phyloP scores from a whole-genome alignment of 2,113 vertebrate genomes.

The Castor canadensis region DNA sequence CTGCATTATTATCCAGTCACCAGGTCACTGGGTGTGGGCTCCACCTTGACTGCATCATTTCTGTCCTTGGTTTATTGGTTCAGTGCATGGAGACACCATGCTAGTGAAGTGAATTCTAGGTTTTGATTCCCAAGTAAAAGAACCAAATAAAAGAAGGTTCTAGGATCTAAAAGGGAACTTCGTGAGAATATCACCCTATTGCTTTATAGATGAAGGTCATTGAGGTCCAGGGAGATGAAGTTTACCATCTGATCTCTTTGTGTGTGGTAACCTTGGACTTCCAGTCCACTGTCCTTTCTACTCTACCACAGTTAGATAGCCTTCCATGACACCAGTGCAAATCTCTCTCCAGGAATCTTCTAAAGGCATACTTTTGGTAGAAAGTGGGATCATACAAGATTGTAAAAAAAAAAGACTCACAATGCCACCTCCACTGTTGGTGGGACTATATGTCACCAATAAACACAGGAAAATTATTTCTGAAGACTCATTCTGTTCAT shows the following conservation, averaged over 20 bases:
- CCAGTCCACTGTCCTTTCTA: background rate
- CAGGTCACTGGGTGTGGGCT: background rate
- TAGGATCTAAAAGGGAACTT: background rate
- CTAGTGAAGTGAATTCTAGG: background rate
- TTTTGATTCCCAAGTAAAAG: background rate
- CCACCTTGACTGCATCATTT: background rate
- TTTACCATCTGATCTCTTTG: no score
- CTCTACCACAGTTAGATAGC: background rate
- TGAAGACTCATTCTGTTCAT: background rate
- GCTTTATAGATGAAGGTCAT: background rate
- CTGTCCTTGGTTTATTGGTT: background rate
- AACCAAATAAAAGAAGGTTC: background rate
- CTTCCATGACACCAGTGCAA: background rate
- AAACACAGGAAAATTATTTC: background rate
- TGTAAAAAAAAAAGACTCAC: background rate
- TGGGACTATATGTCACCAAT: background rate
- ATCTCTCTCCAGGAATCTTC: background rate
- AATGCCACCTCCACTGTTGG: background rate
- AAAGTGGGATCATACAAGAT: background rate
- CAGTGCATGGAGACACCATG: background rate
- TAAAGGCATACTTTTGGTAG: background rate
- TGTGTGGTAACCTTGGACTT: background rate
- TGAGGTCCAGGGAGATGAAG: background rate
- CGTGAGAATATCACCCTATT: background rate
- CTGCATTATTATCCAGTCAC: background rate